Percentiles rank a stretch among this genome's conserved stretches.
Evolutionary conservation across 2,888 invertebrate genomes (phyloP).

Genomic region (Lasioglossum morio): DNA sequence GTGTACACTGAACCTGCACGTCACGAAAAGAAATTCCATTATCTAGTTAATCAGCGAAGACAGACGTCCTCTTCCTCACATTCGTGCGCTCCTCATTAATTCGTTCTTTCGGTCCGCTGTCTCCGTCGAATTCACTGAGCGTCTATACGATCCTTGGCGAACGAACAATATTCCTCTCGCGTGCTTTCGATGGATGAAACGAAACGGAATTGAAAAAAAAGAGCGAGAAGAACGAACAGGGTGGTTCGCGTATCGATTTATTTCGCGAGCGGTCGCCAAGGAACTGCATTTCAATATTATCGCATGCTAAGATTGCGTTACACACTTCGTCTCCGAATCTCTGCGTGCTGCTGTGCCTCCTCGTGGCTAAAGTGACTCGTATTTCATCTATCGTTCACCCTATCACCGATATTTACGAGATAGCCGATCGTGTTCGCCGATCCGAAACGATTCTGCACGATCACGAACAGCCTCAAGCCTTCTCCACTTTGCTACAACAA

Average conservation of each 20-base stretch:
- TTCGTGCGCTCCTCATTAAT: background rate
- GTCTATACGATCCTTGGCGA: constrained; percentile 18
- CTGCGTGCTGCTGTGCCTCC: background rate
- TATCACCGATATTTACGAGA: constrained; percentile 31
- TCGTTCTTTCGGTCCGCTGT: background rate
- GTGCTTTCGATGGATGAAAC: constrained; percentile 58
- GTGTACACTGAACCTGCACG: background rate
- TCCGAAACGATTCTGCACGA: background rate
- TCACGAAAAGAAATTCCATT: background rate
- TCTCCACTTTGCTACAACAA: background rate
- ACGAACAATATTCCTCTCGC: constrained; percentile 63
- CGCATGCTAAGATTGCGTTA: constrained; percentile 80
- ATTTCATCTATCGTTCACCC: constrained; percentile 20
- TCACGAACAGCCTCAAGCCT: constrained; percentile 1
- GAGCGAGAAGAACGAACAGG: constrained; percentile 43
- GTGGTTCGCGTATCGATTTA: constrained; percentile 76
- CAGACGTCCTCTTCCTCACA: background rate
- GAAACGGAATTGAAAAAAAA: constrained; percentile 21
- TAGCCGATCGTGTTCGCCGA: background rate
- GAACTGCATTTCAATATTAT: constrained; percentile 82
- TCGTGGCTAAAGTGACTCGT: background rate
- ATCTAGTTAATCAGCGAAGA: background rate
- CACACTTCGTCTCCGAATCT: constrained; percentile 64
- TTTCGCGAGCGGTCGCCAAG: constrained; percentile 79
- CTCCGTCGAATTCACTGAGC: background rate